Base-by-base conservation (phyloP, 2,113 vertebrate species). In the Perognathus longimembris region DNA sequence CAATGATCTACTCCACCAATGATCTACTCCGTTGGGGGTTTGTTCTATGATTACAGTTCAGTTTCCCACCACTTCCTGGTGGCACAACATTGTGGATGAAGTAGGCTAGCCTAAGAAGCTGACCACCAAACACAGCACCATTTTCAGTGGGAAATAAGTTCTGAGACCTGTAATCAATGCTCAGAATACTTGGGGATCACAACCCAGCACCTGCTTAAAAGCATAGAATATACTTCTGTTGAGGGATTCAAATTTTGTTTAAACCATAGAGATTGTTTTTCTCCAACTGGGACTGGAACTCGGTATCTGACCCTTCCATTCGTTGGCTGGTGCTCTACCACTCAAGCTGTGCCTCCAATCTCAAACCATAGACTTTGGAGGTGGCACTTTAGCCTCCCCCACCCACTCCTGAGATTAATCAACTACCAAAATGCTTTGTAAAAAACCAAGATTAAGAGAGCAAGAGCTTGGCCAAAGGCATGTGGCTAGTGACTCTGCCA, bases 191-290 rank as follows among this genome's bases (percentile, higher is more conserved):
- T 45, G 28, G 32, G 71, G 36, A 92, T 61, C 24, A 75, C 18
- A 86, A 61, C 30, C 85, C 50, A 57, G 32, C 40, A 74, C 28
- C 28, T n/a, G 89, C 11, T 20, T 30, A 32, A 78, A 50, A 75
- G 32, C 36, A 12, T 50, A 69, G 67, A 18, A 85, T 66, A 26
- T 57, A 20, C 74, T 90, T 88, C 50, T 90, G 74, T 80, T 11
- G 40, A 94, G 22, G 64, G 14, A 80, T 34, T 85, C n/a, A 40
- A 73, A 54, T 87, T 69, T 94, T 85, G 74, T 42, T 54, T 15
- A 42, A 89, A 90, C 67, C 20, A 5, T 26, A 73, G 40, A 87
- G 6, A 11, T 54, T 54, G 50, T 54, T 54, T 54, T 54, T 54
- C 1, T 54, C 50, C 50, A 18, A 54, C 50, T 18, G 15, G 50